A percentile compares a stretch with the other conserved stretches of the same genome.
Evolutionary conservation across 2,888 invertebrate species (phyloP).

Genomic region (Limnephilus lunatus): DNA sequence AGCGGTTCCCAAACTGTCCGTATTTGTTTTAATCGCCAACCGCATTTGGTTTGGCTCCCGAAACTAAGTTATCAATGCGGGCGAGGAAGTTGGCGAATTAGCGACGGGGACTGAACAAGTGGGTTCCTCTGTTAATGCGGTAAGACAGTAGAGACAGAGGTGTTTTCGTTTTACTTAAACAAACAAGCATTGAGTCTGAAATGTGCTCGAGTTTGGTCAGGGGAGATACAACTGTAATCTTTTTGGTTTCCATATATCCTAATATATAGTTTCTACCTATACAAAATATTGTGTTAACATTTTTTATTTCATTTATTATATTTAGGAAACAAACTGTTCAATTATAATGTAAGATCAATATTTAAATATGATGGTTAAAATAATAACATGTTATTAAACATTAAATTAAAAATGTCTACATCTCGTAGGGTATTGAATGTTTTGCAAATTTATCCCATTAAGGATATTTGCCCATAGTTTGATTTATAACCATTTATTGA

Average conservation of each 20-base stretch:
- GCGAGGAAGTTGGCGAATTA: not conserved
- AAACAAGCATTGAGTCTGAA: not conserved
- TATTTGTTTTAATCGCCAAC: not conserved
- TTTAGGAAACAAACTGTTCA: no score
- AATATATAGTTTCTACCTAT: no score
- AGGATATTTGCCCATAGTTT: no score
- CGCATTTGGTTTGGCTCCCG: not conserved
- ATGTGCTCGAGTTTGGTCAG: not conserved
- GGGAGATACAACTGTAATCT: not conserved
- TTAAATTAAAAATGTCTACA: no score
- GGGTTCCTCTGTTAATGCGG: not conserved
- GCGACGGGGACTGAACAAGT: not conserved
- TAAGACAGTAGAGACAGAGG: not conserved
- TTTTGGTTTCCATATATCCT: not conserved
- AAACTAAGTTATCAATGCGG: not conserved
- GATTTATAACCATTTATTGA: no score
- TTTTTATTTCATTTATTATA: no score
- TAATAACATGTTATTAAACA: no score
- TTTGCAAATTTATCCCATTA: no score
- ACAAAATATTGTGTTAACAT: no score
- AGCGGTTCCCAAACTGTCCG: not conserved
- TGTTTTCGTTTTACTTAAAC: not conserved
- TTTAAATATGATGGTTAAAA: no score
- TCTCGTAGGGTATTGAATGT: no score
- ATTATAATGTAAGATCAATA: no score